A percentile compares a stretch with the other conserved stretches of the same genome.
Conservation (phyloP, 2,113 vertebrate genomes). For the Cyprinus carpio region DNA sequence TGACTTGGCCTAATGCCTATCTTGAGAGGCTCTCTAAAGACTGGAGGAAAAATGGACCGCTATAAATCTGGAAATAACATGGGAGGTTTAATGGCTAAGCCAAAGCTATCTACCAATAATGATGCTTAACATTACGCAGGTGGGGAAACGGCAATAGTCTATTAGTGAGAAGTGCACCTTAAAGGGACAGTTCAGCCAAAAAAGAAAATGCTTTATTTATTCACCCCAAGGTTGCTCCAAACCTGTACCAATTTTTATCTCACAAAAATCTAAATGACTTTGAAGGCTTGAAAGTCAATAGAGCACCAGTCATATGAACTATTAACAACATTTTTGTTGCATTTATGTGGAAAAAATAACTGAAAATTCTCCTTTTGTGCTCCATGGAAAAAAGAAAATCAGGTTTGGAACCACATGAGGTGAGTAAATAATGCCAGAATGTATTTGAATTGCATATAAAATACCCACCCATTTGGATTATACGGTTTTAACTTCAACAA, state of each 20-base stretch:
- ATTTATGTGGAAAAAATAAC: neutral
- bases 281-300: neutral
- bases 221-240: neutral
- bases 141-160: neutral
- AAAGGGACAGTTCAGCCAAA: neutral
- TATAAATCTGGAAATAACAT: neutral
- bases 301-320: neutral
- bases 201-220: neutral
- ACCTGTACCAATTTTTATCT: neutral
- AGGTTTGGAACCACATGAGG: neutral
- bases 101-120: neutral
- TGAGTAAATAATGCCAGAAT: neutral
- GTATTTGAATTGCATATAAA: too few relatives aligned
- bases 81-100: slow-evolving; percentile 10
- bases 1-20: slow-evolving; percentile 34
- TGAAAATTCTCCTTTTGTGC: neutral
- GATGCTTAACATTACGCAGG: neutral
- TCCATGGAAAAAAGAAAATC: neutral
- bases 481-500: too few relatives aligned
- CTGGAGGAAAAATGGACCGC: neutral
- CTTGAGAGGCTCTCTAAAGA: neutral
- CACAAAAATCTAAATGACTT: neutral
- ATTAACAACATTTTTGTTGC: neutral
- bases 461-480: too few relatives aligned
- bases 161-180: neutral